These are phyloP conservation scores for Podabrus alpinus DNA, from an alignment of 2,888 invertebrate genomes.

Conservation along the genomic window DNA sequence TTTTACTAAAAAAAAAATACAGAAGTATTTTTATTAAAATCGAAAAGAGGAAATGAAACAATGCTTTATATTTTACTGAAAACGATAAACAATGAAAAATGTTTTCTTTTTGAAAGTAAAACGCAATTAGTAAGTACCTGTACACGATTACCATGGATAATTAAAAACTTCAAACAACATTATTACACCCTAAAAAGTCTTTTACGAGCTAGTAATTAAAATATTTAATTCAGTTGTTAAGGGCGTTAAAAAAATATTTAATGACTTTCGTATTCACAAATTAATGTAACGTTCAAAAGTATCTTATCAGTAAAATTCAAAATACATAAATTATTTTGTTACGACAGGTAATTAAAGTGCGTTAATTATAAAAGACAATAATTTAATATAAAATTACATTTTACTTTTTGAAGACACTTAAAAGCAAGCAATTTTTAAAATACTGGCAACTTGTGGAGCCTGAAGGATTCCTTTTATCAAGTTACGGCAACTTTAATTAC, in stretches of 20 bases:
- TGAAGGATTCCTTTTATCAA: slow-evolving; percentile 24
- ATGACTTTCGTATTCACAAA: not conserved
- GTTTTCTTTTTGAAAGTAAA: slow-evolving; percentile 13
- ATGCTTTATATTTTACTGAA: not conserved
- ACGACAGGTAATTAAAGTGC: not conserved
- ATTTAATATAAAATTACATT: not conserved
- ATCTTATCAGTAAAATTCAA: slow-evolving; percentile 10
- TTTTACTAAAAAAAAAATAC: not conserved
- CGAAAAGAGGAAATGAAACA: not conserved
- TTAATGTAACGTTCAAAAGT: not conserved
- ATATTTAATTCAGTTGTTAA: slow-evolving; percentile 20
- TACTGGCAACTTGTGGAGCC: slow-evolving; percentile 27
- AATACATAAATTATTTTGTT: not conserved
- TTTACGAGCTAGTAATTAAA: slow-evolving; percentile 25
- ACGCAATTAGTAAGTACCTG: slow-evolving; percentile 21
- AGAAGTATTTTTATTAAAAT: not conserved
- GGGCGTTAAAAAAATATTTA: slow-evolving; percentile 18
- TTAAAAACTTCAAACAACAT: slow-evolving; percentile 26
- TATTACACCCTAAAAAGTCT: slow-evolving; percentile 28
- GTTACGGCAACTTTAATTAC: slow-evolving; percentile 26
- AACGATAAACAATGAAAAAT: slow-evolving; percentile 9
- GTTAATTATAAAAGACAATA: not conserved
- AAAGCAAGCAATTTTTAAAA: slow-evolving; percentile 16
- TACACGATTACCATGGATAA: slow-evolving; percentile 22
- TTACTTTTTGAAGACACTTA: slow-evolving; percentile 1